Evolutionary conservation across 2,797 vertebrate species (phyloP).

Genomic region (Galagoides demidoff): DNA sequence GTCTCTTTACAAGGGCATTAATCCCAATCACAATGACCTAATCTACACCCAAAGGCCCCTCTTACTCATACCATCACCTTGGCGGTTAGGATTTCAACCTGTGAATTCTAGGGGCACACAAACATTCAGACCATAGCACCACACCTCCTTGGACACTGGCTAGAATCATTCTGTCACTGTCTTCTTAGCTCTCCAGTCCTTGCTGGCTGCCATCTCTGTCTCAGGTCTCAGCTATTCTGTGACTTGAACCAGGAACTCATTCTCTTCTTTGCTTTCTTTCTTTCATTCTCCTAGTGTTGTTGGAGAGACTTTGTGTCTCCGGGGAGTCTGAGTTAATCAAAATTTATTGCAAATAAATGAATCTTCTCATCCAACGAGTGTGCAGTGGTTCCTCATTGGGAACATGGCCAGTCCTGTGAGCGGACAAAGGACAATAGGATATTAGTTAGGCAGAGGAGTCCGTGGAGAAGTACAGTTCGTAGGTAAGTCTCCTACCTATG

Average conservation of each 20-base stretch:
- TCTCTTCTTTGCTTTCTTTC: neutral
- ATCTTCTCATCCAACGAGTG: neutral
- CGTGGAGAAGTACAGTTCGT: neutral
- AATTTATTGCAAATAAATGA: neutral
- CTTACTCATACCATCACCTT: neutral
- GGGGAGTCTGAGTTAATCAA: neutral
- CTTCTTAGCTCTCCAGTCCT: neutral
- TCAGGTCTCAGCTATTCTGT: slow-evolving; percentile 4
- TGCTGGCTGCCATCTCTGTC: neutral
- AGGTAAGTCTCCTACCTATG: neutral
- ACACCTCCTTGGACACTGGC: neutral
- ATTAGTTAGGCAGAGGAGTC: neutral
- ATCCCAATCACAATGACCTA: neutral
- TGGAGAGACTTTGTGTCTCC: slow-evolving; percentile 39
- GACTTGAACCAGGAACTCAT: neutral
- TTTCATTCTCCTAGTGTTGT: slow-evolving; percentile 14
- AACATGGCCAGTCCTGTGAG: neutral
- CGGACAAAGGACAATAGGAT: slow-evolving; percentile 18
- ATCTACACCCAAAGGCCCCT: neutral
- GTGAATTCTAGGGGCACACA: neutral
- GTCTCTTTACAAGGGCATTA: neutral
- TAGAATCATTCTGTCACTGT: neutral
- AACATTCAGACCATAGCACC: neutral
- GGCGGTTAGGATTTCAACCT: neutral
- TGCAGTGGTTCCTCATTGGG: neutral